Percentiles rank a stretch among this genome's conserved stretches.
phyloP scores from a whole-genome alignment of 2,888 invertebrate species.

The Lordiphosa andalusiaca region DNA sequence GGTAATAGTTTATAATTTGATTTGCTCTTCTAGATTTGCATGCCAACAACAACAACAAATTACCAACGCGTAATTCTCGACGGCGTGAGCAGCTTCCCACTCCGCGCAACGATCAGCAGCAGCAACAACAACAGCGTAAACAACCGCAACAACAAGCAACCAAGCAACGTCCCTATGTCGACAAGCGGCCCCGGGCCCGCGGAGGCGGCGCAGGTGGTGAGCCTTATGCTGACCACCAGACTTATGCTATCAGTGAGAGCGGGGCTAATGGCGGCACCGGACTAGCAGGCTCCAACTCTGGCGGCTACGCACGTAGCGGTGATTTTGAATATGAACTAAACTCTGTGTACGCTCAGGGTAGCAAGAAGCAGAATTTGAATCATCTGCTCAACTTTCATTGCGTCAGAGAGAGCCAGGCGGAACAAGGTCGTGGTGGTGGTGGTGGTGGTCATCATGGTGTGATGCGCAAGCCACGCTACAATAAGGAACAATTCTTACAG shows the following conservation, averaged over 20 bases:
- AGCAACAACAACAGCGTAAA: conserved; percentile 81
- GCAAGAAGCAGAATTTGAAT: conserved; percentile 95
- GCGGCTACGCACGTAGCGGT: conserved; percentile 59
- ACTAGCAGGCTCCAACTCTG: conserved; percentile 63
- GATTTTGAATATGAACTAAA: conserved; percentile 84
- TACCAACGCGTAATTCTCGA: conserved; percentile 65
- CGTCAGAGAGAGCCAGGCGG: conserved; percentile 81
- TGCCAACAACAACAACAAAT: conserved; percentile 58
- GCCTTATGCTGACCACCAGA: conserved; percentile 46
- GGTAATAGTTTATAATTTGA: too few relatives aligned
- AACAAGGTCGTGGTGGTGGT: conserved; percentile 37
- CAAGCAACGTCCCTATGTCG: conserved; percentile 83
- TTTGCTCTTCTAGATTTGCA: conserved; percentile 57
- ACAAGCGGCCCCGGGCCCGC: conserved; percentile 83
- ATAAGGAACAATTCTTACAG: conserved; percentile 96
- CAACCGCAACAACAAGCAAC: conserved; percentile 68
- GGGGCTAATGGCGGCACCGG: conserved; percentile 77
- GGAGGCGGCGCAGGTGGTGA: conserved; percentile 57
- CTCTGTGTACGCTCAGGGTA: conserved; percentile 90
- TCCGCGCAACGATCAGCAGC: conserved; percentile 83
- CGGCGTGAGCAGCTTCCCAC: conserved; percentile 79
- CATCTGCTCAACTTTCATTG: conserved; percentile 96
- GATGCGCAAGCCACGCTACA: conserved; percentile 84
- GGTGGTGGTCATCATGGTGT: conserved; percentile 39
- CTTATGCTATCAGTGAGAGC: conserved; percentile 44